Conservation (phyloP, 1,140 invertebrate genomes). For the Aleiodes sp. region DNA sequence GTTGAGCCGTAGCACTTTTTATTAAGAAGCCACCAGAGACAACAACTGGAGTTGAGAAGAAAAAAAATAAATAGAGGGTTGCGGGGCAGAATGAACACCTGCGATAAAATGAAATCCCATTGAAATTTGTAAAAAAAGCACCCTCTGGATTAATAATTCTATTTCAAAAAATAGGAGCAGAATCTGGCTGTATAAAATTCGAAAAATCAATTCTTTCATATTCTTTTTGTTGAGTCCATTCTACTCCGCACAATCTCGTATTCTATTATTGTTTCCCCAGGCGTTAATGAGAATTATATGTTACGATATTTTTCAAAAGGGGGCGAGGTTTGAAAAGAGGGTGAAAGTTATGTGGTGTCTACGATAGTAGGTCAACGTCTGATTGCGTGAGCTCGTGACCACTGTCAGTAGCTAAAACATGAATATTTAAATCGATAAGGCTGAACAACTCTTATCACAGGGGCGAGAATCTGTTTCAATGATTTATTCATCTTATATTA, state of each 20-base stretch:
- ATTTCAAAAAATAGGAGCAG: no score
- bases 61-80: neutral
- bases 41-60: no score
- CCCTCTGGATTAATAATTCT: no score
- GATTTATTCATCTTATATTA: neutral
- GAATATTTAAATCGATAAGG: slow-evolving; percentile 21
- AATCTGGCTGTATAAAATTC: no score
- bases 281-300: neutral
- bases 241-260: neutral
- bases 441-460: slow-evolving; percentile 15
- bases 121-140: no score
- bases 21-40: no score
- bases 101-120: no score
- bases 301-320: neutral
- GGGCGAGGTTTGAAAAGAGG: neutral
- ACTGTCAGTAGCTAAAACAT: neutral
- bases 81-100: no score
- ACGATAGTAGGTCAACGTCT: slow-evolving; percentile 26
- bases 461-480: neutral
- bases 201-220: no score
- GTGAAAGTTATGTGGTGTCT: slow-evolving; percentile 17
- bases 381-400: slow-evolving; percentile 28
- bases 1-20: no score
- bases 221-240: no score
- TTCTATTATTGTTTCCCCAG: neutral